A percentile compares a stretch with the other conserved stretches of the same genome.
These are phyloP conservation scores for Mimumesa dahlbomi DNA, from an alignment of 2,888 invertebrate genomes.

Conservation along the genomic window DNA sequence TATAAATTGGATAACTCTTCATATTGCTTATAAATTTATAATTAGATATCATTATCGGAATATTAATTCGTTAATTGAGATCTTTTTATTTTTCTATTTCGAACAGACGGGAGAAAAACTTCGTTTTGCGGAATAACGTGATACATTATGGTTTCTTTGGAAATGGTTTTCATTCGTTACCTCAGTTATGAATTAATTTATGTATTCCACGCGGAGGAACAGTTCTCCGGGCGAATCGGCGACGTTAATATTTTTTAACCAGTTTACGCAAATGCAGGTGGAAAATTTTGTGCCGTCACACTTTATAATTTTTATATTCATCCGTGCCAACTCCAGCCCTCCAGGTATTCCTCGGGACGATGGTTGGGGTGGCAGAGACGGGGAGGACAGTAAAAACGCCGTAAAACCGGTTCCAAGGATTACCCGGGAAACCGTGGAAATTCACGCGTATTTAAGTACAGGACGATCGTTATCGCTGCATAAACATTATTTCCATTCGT, in stretches of 20 bases:
- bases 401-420: constrained; percentile 57
- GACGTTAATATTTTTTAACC: constrained; percentile 34
- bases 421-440: constrained; percentile 50
- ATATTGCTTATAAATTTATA: too few species aligned
- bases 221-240: too few species aligned
- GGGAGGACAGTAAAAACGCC: constrained; percentile 51
- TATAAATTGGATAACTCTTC: too few species aligned
- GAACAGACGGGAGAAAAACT: too few species aligned
- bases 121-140: too few species aligned
- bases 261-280: constrained; percentile 4
- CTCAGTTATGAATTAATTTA: too few species aligned
- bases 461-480: constrained; percentile 52
- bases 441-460: constrained; percentile 49
- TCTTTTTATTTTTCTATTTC: too few species aligned
- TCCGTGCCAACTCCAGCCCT: constrained; percentile 27
- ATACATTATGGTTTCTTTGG: too few species aligned
- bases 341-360: constrained; percentile 45
- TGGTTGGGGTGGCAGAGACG: constrained; percentile 24
- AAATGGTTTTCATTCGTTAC: too few species aligned
- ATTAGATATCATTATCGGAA: too few species aligned
- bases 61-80: too few species aligned
- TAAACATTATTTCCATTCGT: constrained; percentile 50
- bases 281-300: constrained; percentile 24
- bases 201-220: too few species aligned
- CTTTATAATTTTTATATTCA: constrained; percentile 56